Base-by-base conservation (phyloP, 2,888 invertebrate genomes). In the Rhagophthalmus giganteus region DNA sequence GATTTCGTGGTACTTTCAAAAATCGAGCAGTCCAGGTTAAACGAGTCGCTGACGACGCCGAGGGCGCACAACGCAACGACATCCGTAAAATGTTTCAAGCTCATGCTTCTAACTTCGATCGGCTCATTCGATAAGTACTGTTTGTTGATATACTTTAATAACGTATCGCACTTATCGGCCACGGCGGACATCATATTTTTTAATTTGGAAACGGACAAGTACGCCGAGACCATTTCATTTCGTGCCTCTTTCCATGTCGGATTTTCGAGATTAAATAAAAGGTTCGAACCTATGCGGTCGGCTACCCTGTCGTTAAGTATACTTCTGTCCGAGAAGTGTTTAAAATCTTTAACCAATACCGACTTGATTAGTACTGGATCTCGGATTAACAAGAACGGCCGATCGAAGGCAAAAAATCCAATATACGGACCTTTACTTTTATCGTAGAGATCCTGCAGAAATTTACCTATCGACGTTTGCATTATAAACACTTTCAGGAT, bases 121-220 rank as follows among this genome's bases (percentile, higher is more conserved):
- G 20, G 20, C 4, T 32, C 12, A 6, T 24, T 26, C 13, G 11
- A 12, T 11, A 47, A 9, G 12, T 38, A 31, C 7, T n/a, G 1
- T 15, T 13, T 14, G n/a, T n/a, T n/a, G n/a, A n/a, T n/a, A n/a
- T n/a, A n/a, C n/a, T n/a, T n/a, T n/a, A n/a, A n/a, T n/a, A 47
- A 9, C 0, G 32, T 25, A 1, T 47, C 16, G 2, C 20, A 30
- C 2, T 9, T 5, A 11, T 25, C 25, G 8, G 16, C 8, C 10
- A 39, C 30, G 4, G 39, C 24, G 2, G 2, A 0, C 10, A 39
- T 72, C 78, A 80, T 78, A 27, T 65, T 65, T 59, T 75, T 78
- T 54, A 81, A 66, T 62, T n/a, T n/a, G n/a, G 79, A 80, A 14
- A 76, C 78, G 1, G 76, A 72, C 1, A 79, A 76, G 59, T 81